Conservation (phyloP, 2,797 vertebrate species). For the Squalus acanthias region DNA sequence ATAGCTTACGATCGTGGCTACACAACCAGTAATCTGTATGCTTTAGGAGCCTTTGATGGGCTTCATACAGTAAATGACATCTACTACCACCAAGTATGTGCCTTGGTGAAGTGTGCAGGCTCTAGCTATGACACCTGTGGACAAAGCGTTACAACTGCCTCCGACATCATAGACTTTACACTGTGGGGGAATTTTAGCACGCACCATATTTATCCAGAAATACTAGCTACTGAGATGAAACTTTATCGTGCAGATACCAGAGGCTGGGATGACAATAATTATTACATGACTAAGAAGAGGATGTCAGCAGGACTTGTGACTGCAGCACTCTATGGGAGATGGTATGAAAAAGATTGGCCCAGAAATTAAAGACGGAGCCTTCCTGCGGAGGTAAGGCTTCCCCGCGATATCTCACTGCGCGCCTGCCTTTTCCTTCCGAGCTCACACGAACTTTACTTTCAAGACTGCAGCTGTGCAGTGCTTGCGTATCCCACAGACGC, state of each 20-base stretch:
- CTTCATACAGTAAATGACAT: slow-evolving; percentile 69
- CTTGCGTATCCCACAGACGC: too few relatives aligned
- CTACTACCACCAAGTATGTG: slow-evolving; percentile 74
- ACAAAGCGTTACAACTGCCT: slow-evolving; percentile 64
- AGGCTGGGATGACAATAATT: slow-evolving; percentile 56
- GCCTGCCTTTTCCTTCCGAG: too few relatives aligned
- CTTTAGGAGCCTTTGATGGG: slow-evolving; percentile 78
- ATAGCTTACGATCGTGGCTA: slow-evolving; percentile 57
- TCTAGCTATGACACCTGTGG: slow-evolving; percentile 67
- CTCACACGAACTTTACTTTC: too few relatives aligned
- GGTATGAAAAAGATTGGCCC: slow-evolving; percentile 69
- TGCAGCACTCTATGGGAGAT: slow-evolving; percentile 76
- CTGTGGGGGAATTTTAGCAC: slow-evolving; percentile 76
- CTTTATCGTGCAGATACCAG: slow-evolving; percentile 66
- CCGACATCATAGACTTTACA: slow-evolving; percentile 67
- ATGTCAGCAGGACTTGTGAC: slow-evolving; percentile 73
- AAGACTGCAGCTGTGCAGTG: too few relatives aligned
- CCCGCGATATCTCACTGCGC: too few relatives aligned
- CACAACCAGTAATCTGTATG: slow-evolving; percentile 65
- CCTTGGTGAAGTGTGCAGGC: slow-evolving; percentile 74
- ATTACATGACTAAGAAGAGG: slow-evolving; percentile 66
- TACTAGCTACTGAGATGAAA: slow-evolving; percentile 68
- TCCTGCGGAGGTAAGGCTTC: too few relatives aligned
- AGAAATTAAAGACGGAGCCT: too few relatives aligned
- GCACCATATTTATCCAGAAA: slow-evolving; percentile 69